Base-by-base conservation (phyloP, 2,888 invertebrate genomes). In the Lasioglossum pauxillum region DNA sequence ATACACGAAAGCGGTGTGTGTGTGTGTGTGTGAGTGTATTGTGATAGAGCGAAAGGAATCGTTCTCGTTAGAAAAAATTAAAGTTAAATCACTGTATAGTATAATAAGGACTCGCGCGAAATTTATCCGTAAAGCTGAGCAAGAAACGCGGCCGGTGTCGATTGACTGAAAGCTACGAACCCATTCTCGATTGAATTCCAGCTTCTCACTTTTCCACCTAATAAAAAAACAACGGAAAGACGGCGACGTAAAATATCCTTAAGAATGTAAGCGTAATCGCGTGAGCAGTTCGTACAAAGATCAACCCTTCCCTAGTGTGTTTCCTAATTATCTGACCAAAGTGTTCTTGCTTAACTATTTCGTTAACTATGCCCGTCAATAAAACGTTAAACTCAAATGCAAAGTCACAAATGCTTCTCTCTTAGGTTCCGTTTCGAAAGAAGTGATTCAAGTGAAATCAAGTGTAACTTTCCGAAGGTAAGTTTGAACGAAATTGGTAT, bases 221-320 rank as follows among this genome's bases (percentile, higher is more conserved):
- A 57, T 46, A 57, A 27, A 44, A 53, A 23, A 38, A 16, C 2
- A 64, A 31, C 27, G 31, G 31, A 64, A 44, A 27, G n/a, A 44
- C 19, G 46, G 78, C 41, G 41, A 76, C n/a, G 31, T 73, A 74
- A 49, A 53, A 53, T 72, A 83, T 76, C 31, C 38, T 77, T 75
- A 80, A 84, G 19, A 79, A 80, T 84, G 78, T 86, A 85, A 86
- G 84, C 85, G 85, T 86, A 86, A 86, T 86, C 46, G 78, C 69
- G 53, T 86, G 85, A 86, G 81, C 85, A 85, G 69, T 86, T 78
- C 27, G n/a, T 75, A 71, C 41, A 75, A 77, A 77, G 80, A 80
- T 49, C 75, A 75, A 69, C 23, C 53, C 31, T 78, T 49, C 23
- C 0, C 4, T 27, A 38, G 8, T 19, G 23, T 67, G 19, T 67